phyloP scores from a whole-genome alignment of 1,140 invertebrate genomes.

The Teleopsis dalmanni region DNA sequence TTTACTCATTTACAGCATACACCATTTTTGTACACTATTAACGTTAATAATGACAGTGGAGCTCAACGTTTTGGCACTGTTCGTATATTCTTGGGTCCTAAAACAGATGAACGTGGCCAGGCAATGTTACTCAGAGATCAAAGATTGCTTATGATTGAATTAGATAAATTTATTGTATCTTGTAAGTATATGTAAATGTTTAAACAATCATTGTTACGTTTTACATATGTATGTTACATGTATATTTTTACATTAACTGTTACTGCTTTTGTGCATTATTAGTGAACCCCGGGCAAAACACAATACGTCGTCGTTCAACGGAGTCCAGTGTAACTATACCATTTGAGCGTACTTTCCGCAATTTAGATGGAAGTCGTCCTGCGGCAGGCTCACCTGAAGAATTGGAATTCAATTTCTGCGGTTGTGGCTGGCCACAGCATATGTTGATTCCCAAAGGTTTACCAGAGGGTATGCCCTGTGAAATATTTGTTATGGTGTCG shows the following conservation, averaged over 20 bases:
- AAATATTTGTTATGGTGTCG: constrained; percentile 75
- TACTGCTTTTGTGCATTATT: constrained; percentile 5
- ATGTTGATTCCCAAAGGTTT: constrained; percentile 72
- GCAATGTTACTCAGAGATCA: constrained; percentile 58
- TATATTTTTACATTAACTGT: background rate
- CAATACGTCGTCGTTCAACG: constrained; percentile 52
- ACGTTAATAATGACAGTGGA: constrained; percentile 55
- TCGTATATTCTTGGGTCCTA: constrained; percentile 69
- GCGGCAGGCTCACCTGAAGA: constrained; percentile 47
- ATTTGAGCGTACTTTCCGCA: constrained; percentile 62
- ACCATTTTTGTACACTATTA: constrained; percentile 59
- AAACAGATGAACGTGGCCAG: constrained; percentile 58
- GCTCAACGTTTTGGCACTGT: constrained; percentile 56
- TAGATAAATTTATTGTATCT: constrained; percentile 64
- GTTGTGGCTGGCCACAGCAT: constrained; percentile 82
- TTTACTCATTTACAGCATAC: constrained; percentile 70
- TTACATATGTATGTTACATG: too few relatives aligned
- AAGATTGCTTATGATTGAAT: constrained; percentile 62
- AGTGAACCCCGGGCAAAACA: constrained; percentile 60
- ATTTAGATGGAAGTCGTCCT: constrained; percentile 51
- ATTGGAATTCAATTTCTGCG: constrained; percentile 67
- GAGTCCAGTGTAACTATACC: constrained; percentile 67
- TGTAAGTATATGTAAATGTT: constrained; percentile 53
- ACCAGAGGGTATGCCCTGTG: constrained; percentile 56
- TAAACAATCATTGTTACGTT: too few relatives aligned